Evolutionary conservation across 2,888 invertebrate species (phyloP).

Genomic region (Pediacus dermestoides): DNA sequence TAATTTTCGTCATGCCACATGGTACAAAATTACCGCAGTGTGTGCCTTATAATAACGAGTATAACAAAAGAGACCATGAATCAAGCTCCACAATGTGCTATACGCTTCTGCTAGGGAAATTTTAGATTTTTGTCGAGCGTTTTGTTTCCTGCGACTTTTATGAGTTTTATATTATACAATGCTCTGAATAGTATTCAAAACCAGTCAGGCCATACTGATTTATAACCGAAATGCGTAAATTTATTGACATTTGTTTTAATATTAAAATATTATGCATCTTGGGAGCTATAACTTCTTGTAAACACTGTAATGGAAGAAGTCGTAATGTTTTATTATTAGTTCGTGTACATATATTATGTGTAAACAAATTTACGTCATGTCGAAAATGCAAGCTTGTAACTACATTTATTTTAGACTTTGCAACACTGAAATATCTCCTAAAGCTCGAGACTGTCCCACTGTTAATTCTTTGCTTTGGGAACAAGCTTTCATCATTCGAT

Average conservation of each 20-base stretch:
- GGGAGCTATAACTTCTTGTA: constrained; percentile 3
- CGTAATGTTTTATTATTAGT: too few relatives aligned
- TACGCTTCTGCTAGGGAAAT: constrained; percentile 29
- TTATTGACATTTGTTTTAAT: constrained; percentile 14
- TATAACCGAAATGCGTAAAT: constrained; percentile 16
- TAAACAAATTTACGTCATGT: too few relatives aligned
- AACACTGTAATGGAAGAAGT: too few relatives aligned
- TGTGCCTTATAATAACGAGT: constrained; percentile 27
- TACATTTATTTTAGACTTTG: too few relatives aligned
- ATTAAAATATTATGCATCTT: constrained; percentile 13
- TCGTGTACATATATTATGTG: too few relatives aligned
- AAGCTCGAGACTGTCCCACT: too few relatives aligned
- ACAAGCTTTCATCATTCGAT: too few relatives aligned
- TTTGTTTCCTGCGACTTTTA: constrained; percentile 32
- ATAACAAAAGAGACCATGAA: constrained; percentile 32
- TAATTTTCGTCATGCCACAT: constrained; percentile 12
- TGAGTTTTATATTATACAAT: constrained; percentile 28
- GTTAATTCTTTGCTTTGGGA: too few relatives aligned
- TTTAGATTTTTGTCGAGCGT: constrained; percentile 31
- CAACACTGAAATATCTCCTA: too few relatives aligned
- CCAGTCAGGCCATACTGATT: constrained; percentile 13
- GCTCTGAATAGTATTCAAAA: constrained; percentile 24
- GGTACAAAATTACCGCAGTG: constrained; percentile 21
- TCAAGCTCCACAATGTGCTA: constrained; percentile 32
- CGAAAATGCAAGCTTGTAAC: too few relatives aligned